Evolutionary conservation across 2,888 invertebrate species (phyloP), one percentile per base, ranked within the genome.

Genomic region (Eurois occulta): DNA sequence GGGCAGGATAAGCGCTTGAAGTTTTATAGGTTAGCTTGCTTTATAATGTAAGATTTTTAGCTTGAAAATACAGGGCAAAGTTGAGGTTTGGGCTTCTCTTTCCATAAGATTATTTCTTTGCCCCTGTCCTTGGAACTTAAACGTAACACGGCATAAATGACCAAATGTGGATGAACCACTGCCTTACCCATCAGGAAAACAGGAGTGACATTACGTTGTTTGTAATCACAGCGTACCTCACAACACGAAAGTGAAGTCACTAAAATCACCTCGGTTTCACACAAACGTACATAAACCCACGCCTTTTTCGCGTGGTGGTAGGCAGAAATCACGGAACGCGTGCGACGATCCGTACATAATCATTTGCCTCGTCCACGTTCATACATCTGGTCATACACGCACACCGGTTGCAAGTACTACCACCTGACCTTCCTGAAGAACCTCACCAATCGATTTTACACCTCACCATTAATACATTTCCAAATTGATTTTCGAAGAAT

Each of bases 1-100:
- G 66, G 46, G 32, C 32, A 7, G 18, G 60, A 66, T 77, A 68
- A 74, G 60, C 28, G 52, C 4, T 65, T 24, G n/a, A 64, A 71
- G 35, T 48, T 77, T 48, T 65, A 66, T 13, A 68, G 24, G 1
- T 1, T 7, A 41, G 32, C 8, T 41, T 64, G 11, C 11, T 68
- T 38, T 35, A 55, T n/a, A 28, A 46, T 46, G 7, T 28, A 35
- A 35, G 16, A 21, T 28, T 41, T 68, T 38, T 55, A 38, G 24
- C 21, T 32, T 55, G 21, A 68, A 77, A 67, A 28, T 62, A 41
- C 6, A 41, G 21, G 10, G 16, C 21, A 21, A 28, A 28, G 11
- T 48, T 58, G 24, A n/a, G 21, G 21, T 67, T 66, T 5, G 13
- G 38, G 16, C 58, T n/a, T 52, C 13, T n/a, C 28, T 58, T n/a